These are phyloP conservation scores for Tetrao urogallus DNA, from an alignment of 2,113 vertebrate genomes.

Conservation along the genomic window DNA sequence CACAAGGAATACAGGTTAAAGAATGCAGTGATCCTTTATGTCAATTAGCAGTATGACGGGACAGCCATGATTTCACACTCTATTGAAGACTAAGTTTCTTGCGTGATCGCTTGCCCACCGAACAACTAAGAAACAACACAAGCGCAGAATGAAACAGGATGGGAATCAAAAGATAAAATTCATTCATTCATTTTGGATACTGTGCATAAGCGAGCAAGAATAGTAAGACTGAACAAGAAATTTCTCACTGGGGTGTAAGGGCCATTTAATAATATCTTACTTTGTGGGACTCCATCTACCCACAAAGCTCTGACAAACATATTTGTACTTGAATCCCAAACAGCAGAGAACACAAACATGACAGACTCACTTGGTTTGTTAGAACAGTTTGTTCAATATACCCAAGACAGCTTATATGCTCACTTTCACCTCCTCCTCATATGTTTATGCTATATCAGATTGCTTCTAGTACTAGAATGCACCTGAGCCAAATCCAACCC, in stretches of 20 bases:
- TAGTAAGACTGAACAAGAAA: neutral
- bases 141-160: neutral
- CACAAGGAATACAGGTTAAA: neutral
- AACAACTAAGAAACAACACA: neutral
- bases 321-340: neutral
- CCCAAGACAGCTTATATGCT: neutral
- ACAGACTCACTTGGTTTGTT: neutral
- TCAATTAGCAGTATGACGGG: neutral
- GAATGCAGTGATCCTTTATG: neutral
- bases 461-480: neutral
- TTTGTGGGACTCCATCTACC: neutral
- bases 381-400: neutral
- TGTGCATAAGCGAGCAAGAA: neutral
- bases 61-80: neutral
- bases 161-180: neutral
- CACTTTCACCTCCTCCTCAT: neutral
- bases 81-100: neutral
- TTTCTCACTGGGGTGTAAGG: neutral
- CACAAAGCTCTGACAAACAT: neutral
- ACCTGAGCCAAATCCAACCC: neutral
- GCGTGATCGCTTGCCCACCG: neutral
- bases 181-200: neutral
- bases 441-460: neutral
- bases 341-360: neutral
- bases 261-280: neutral